Evolutionary conservation across 2,888 invertebrate genomes (phyloP).

Genomic region (Arge pagana): DNA sequence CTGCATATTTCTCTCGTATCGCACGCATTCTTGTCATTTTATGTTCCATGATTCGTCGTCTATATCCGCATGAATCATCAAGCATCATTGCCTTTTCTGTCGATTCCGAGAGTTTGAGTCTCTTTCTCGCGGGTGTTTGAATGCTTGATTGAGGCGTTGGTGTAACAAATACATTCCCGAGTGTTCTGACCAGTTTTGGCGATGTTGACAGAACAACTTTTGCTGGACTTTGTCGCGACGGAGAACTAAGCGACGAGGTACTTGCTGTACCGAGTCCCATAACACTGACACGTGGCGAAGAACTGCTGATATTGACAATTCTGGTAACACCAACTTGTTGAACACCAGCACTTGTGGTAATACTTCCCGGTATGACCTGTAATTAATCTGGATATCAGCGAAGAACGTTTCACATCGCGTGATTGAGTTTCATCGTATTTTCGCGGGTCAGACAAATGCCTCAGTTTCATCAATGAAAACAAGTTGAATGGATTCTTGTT

Average conservation of each 20-base stretch:
- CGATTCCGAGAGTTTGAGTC: slow-evolving; percentile 55
- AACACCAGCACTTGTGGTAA: slow-evolving; percentile 48
- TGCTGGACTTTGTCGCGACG: slow-evolving; percentile 48
- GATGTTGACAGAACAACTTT: slow-evolving; percentile 55
- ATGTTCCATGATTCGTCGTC: slow-evolving; percentile 73
- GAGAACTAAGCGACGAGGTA: slow-evolving; percentile 46
- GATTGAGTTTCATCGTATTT: neutral
- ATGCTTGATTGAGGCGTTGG: slow-evolving; percentile 42
- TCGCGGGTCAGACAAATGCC: slow-evolving; percentile 56
- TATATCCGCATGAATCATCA: slow-evolving; percentile 53
- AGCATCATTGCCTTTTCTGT: slow-evolving; percentile 50
- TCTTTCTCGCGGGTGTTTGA: slow-evolving; percentile 58
- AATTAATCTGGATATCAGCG: slow-evolving; percentile 16
- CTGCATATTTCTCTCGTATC: slow-evolving; percentile 75
- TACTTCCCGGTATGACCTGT: slow-evolving; percentile 52
- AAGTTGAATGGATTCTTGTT: slow-evolving; percentile 40
- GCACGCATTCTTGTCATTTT: slow-evolving; percentile 71
- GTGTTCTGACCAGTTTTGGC: slow-evolving; percentile 53
- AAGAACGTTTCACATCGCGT: neutral
- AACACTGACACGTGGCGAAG: slow-evolving; percentile 48
- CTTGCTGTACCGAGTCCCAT: slow-evolving; percentile 46
- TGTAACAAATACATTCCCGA: slow-evolving; percentile 54
- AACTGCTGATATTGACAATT: slow-evolving; percentile 59
- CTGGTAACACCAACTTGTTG: slow-evolving; percentile 61
- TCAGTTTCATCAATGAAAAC: slow-evolving; percentile 39